These are phyloP conservation scores for Yoshiicerus persimilis DNA, from an alignment of 1,140 invertebrate genomes.

Conservation along the genomic window DNA sequence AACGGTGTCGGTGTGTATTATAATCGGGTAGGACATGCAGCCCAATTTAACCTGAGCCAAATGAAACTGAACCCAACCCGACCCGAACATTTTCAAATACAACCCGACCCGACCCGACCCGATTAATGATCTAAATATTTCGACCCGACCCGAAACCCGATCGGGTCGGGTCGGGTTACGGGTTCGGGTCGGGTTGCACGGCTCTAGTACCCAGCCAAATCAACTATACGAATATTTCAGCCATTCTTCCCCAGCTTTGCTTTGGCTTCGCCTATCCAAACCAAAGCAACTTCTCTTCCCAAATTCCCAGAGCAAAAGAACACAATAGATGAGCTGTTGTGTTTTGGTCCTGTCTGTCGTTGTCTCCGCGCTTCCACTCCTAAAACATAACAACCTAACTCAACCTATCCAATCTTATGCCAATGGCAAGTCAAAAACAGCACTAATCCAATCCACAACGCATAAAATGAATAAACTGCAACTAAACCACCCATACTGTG, in stretches of 20 bases:
- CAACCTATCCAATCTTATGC: background rate
- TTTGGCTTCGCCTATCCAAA: no score
- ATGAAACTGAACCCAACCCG: no score
- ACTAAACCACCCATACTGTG: background rate
- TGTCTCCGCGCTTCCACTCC: background rate
- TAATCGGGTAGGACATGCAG: no score
- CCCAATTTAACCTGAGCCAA: no score
- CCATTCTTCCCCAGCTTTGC: background rate
- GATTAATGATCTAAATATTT: no score
- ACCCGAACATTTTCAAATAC: no score
- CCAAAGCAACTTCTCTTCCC: background rate
- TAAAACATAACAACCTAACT: background rate
- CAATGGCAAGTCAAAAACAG: background rate
- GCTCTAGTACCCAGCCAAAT: no score
- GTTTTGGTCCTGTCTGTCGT: background rate
- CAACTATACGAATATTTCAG: background rate
- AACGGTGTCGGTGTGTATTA: no score
- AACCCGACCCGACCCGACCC: no score
- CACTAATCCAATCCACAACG: background rate
- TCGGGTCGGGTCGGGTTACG: no score
- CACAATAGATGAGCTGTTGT: background rate
- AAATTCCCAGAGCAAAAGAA: background rate
- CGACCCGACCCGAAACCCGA: no score
- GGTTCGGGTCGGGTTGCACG: no score
- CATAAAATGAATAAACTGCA: background rate